A percentile compares a stretch with the other conserved stretches of the same genome.
Evolutionary conservation across 1,140 invertebrate species (phyloP).

Genomic region (Polypedilum vanderplanki): DNA sequence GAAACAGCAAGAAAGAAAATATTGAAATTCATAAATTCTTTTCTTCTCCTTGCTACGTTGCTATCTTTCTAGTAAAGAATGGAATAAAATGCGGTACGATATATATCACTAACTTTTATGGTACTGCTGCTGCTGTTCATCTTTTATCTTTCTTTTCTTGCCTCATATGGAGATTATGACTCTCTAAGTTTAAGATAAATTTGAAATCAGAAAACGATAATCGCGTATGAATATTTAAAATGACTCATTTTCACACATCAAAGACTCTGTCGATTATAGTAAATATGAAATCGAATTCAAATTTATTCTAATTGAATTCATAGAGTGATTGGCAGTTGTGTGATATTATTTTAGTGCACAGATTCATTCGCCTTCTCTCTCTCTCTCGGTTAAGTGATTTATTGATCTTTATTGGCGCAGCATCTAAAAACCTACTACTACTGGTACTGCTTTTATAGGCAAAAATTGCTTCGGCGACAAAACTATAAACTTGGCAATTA

Average conservation of each 20-base stretch:
- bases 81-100: neutral
- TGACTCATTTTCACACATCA: slow-evolving; percentile 10
- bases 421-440: neutral
- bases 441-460: neutral
- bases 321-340: neutral
- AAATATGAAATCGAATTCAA: neutral
- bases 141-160: slow-evolving; percentile 9
- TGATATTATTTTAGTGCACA: neutral
- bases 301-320: slow-evolving; percentile 15
- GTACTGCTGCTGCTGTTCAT: neutral
- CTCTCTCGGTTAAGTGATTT: slow-evolving; percentile 2
- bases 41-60: neutral
- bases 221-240: neutral
- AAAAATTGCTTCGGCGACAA: slow-evolving; percentile 16
- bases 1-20: neutral
- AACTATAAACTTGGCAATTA: neutral
- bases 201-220: neutral
- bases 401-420: slow-evolving; percentile 17
- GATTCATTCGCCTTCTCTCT: neutral
- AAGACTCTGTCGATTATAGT: neutral
- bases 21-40: slow-evolving; percentile 20
- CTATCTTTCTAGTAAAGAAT: neutral
- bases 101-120: slow-evolving; percentile 19
- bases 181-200: neutral
- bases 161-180: neutral